Base-by-base conservation (phyloP, 2,888 invertebrate genomes). In the Dolichopus griseipennis region DNA sequence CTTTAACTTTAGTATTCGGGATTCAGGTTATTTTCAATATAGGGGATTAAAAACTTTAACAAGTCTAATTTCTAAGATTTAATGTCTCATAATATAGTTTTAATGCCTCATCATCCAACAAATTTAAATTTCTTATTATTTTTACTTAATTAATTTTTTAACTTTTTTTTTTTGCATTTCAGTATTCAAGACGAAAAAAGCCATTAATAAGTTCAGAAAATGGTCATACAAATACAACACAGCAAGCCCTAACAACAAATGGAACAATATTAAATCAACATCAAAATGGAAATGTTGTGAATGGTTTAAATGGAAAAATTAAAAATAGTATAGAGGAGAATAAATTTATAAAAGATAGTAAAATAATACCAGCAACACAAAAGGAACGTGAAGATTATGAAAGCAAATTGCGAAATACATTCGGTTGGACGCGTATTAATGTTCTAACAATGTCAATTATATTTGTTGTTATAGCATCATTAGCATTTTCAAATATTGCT, bases 341-440 rank as follows among this genome's bases (percentile, higher is more conserved):
- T 62, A 22, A 62, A 22, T 62, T 62, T 62, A 62, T 62, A 15
- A 27, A 62, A 62, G 21, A 22, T 27, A 62, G 22, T 22, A 62
- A 22, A 62, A 62, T 22, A 18, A 62, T 27, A 15, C 22, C 22
- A 27, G 62, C 27, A 22, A 21, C 22, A 12, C 15, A 22, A 22
- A 62, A 8, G 1, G 15, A 62, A 52, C 72, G 74, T 0, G 73
- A 77, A 75, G 85, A 77, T 73, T 86, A 79, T 6, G 91, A 90
- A 73, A 82, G 83, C 61, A 84, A 84, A 71, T 83, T 94, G 69
- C 88, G 90, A 70, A 95, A 94, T 79, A 95, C 95, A 0, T 95
- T 95, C 75, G 95, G 95, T 10, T 95, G 95, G 95, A 91, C 93
- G 4, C 86, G 95, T 71, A 90, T 94, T 67, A 93, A 95, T 75